Conservation (phyloP, 2,113 vertebrate species). For the Tyrannus savana region DNA sequence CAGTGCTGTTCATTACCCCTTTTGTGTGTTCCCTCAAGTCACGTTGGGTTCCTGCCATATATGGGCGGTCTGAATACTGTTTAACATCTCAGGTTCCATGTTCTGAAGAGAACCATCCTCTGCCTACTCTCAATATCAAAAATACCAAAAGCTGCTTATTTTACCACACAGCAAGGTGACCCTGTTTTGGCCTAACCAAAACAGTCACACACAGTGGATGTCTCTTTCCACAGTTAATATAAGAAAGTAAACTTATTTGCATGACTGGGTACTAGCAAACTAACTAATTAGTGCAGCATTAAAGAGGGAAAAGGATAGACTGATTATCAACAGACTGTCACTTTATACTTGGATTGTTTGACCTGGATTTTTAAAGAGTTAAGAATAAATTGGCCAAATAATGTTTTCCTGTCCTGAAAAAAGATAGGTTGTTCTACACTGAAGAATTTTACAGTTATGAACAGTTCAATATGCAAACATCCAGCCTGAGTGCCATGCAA, state of each 20-base stretch:
- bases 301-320: neutral
- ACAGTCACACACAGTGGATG: neutral
- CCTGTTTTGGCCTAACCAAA: neutral
- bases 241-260: neutral
- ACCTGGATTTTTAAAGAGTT: neutral
- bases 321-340: neutral
- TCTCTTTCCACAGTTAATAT: neutral
- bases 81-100: neutral
- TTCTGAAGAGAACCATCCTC: neutral
- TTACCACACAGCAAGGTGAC: neutral
- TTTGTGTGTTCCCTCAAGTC: neutral
- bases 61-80: neutral
- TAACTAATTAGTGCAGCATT: neutral
- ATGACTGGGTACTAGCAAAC: neutral
- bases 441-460: neutral
- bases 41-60: neutral
- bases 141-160: neutral
- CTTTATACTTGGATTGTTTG: neutral
- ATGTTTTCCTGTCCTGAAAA: neutral
- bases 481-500: neutral
- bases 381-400: neutral
- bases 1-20: neutral
- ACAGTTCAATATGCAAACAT: neutral
- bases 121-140: neutral
- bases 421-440: neutral